Base-by-base conservation (phyloP, 2,888 invertebrate genomes). In the Eubasilissa splendida region DNA sequence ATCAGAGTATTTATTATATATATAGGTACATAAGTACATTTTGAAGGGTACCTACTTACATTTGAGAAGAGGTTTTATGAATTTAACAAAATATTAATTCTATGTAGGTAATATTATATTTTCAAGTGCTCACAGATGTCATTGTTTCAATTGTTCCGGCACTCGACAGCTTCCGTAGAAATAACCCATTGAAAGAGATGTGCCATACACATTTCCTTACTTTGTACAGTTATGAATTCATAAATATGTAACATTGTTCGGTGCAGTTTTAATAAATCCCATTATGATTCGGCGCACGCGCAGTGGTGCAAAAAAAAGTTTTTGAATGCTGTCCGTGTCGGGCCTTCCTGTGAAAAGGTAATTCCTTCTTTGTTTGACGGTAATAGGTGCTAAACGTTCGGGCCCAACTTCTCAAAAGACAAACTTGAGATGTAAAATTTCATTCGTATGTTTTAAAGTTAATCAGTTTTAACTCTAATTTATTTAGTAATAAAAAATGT, bases 241-340 rank as follows among this genome's bases (percentile, higher is more conserved):
- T 65, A 33, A 65, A 65, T 14, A 31, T 58, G 71, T 42, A 33
- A 73, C 52, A 75, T 59, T 79, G 54, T 75, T 60, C 22, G 70
- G 80, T 31, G 76, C 59, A 73, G 73, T 80, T 82, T 82, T 80
- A 79, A 82, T 80, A 82, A 79, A 80, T 80, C 79, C 77, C 60
- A 82, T 82, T 82, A 79, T 79, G 56, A 52, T 56, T 70, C 66
- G 76, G 80, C 80, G 76, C 80, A 77, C 79, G 81, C 77, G 76
- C 66, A 42, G 42, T 10, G 31, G 70, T 11, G 2, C 12, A 60
- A 68, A 76, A 77, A 65, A 71, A 73, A 65, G 54, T 42, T 73
- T 71, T 71, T 53, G 68, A 31, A 60, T 60, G 66, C 22, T 59
- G 31, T 79, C 60, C 82, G 77, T 79, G 82, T 63, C 65, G 50